Percentiles rank a stretch among this genome's conserved stretches.
These are phyloP conservation scores for Nasonia giraulti DNA, from an alignment of 1,140 invertebrate species.

Conservation along the genomic window DNA sequence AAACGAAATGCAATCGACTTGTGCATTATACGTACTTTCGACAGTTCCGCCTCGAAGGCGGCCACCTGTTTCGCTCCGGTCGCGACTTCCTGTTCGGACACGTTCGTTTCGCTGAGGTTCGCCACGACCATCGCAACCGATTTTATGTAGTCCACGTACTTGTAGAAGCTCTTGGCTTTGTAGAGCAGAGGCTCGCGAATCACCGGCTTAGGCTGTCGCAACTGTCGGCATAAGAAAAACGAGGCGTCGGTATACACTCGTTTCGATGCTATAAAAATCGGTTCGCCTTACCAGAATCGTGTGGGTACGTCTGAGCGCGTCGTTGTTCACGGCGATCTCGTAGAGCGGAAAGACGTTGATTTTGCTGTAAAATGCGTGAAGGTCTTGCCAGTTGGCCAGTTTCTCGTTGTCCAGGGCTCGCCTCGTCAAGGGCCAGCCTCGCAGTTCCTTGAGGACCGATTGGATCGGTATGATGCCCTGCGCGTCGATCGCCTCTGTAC, in stretches of 20 bases:
- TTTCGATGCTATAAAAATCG: background rate
- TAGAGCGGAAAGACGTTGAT: slow-evolving; percentile 25
- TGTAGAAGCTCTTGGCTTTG: slow-evolving; percentile 11
- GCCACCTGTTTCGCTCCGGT: background rate
- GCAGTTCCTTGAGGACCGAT: background rate
- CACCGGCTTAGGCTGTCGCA: slow-evolving; percentile 24
- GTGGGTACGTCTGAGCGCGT: slow-evolving; percentile 21
- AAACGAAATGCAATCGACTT: background rate
- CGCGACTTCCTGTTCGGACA: background rate
- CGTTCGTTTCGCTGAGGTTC: slow-evolving; percentile 9
- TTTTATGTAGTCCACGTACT: slow-evolving; percentile 38
- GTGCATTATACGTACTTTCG: background rate
- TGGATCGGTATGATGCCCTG: slow-evolving; percentile 18
- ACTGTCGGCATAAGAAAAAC: background rate
- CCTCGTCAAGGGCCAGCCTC: slow-evolving; percentile 8
- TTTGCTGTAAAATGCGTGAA: slow-evolving; percentile 30
- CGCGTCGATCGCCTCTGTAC: background rate
- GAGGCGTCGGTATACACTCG: background rate
- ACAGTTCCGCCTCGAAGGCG: slow-evolving; percentile 11
- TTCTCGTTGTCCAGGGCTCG: background rate
- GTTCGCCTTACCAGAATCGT: slow-evolving; percentile 28
- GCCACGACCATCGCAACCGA: background rate
- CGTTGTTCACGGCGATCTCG: slow-evolving; percentile 29
- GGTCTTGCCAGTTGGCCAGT: slow-evolving; percentile 9
- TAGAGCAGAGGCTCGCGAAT: slow-evolving; percentile 26